Evolutionary conservation across 92 coral and sea anemone species (phyloP), one percentile per base, ranked within the genome.

Genomic region (Blastomussa wellsi): DNA sequence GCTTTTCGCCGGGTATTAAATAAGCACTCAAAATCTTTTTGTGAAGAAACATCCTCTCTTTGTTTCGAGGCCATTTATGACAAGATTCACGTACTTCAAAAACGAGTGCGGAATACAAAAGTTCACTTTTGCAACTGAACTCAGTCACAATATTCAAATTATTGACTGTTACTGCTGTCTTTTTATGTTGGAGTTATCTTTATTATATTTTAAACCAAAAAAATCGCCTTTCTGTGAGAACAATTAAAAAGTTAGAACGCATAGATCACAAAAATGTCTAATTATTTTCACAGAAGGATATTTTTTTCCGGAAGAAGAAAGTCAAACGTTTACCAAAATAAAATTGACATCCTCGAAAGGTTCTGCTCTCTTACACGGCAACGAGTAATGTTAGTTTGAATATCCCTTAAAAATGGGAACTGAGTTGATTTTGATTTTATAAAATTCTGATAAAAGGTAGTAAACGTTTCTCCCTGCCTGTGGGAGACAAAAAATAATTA

Each of bases 201-300:
- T 62, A 5, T 62, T 7, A n/a, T 60, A 60, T 39, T 14, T 62
- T 62, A 9, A 1, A 28, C 9, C 68, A 10, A 62, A 35, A 28
- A 29, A 62, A 26, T 62, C 68, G 35, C 68, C 24, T n/a, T 37
- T 7, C 16, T 8, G 16, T 22, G 55, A 72, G 51, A 72, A 72
- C 35, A 72, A 72, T 42, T 39, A 26, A 9, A 24, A 72, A 72
- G 76, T 72, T 72, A n/a, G 26, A 22, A 72, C 55, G 31, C 44
- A 33, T 48, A 35, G 29, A 47, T 77, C 68, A 53, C 31, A 20
- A 53, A 53, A 77, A 53, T 52, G 80, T 39, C 80, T 22, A 35
- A 77, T 77, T 77, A 29, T 77, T 35, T 77, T 36, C 44, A 35
- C 44, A 52, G 60, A 67, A 77, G 7, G 44, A n/a, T n/a, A 60